Percentiles rank a stretch among this genome's conserved stretches.
Conservation (phyloP, 30 jellyfish, hydroid and myxozoan species). For the Mastigias papua region DNA sequence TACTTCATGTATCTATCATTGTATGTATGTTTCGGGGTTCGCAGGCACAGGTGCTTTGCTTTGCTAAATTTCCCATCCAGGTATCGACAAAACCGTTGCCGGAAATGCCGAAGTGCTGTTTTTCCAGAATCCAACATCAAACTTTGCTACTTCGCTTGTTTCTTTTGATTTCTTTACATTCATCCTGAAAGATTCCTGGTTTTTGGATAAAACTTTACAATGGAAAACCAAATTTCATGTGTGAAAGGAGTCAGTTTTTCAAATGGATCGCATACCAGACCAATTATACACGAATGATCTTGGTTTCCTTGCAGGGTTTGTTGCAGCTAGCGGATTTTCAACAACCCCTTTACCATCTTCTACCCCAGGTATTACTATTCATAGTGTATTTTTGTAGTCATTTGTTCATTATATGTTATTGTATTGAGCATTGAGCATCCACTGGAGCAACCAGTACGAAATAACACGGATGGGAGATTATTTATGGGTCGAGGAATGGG, state of each 20-base stretch:
- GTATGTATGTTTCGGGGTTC: no score
- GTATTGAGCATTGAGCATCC: no score
- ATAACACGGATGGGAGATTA: no score
- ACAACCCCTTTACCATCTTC: background rate
- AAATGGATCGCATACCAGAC: slow-evolving; percentile 10
- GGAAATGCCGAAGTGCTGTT: background rate
- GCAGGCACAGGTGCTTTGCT: slow-evolving; percentile 23
- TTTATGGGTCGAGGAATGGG: no score
- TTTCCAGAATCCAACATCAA: background rate
- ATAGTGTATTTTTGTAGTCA: no score
- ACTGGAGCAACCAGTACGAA: no score
- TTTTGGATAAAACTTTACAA: background rate
- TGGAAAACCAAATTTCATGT: background rate
- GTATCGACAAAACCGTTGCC: background rate
- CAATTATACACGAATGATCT: background rate
- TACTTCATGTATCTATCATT: background rate
- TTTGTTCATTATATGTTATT: no score
- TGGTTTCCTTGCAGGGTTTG: slow-evolving; percentile 16
- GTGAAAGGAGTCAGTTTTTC: no score
- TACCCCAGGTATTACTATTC: background rate
- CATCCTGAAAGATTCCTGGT: background rate
- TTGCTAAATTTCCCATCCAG: slow-evolving; percentile 21
- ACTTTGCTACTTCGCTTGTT: background rate
- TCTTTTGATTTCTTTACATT: background rate
- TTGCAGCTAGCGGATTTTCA: background rate